phyloP scores from a whole-genome alignment of 2,888 invertebrate species.

The Seira sanloemensis region DNA sequence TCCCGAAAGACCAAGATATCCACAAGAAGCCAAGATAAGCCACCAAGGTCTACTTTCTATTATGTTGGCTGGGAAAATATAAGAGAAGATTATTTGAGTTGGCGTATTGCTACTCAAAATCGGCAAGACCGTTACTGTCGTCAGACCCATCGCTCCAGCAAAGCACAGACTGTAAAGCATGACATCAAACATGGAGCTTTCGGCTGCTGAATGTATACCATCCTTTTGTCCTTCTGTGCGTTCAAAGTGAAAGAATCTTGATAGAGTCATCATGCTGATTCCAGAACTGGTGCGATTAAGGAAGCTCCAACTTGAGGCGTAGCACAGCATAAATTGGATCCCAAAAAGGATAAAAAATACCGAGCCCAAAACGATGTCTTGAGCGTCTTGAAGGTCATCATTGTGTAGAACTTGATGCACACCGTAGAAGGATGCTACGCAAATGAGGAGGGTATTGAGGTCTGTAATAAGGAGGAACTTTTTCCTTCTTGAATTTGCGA shows the following conservation, averaged over 20 bases:
- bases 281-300: not conserved
- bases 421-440: conserved; percentile 10
- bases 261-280: conserved; percentile 11
- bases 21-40: not conserved
- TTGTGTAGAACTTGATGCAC: not conserved
- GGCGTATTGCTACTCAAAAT: not conserved
- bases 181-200: conserved; percentile 16
- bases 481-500: not conserved
- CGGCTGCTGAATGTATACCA: not conserved
- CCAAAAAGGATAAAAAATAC: conserved; percentile 10
- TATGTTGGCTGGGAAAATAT: not conserved
- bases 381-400: not conserved
- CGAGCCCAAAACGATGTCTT: not conserved
- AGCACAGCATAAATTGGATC: not conserved
- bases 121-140: conserved; percentile 8
- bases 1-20: conserved; percentile 3
- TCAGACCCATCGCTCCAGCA: conserved; percentile 11
- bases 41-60: not conserved
- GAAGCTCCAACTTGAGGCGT: conserved; percentile 12
- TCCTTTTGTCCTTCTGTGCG: not conserved
- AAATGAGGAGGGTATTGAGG: not conserved
- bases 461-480: conserved; percentile 11
- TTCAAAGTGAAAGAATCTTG: not conserved
- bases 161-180: not conserved
- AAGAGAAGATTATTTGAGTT: not conserved